Base-by-base conservation (phyloP, 2,113 vertebrate genomes). In the Tylochromis polylepis region DNA sequence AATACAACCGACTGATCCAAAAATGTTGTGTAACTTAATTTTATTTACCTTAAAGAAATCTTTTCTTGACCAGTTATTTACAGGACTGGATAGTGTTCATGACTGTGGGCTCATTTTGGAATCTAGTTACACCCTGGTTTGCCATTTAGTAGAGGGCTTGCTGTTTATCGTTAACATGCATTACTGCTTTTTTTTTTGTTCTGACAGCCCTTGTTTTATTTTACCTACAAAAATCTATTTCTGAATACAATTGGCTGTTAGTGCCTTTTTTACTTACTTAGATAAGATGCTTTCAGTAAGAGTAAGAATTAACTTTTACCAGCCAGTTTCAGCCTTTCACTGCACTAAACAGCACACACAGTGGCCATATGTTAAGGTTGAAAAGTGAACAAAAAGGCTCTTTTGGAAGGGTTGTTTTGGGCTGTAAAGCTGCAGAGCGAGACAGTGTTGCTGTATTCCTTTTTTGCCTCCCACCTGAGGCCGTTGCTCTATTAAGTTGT, bases 401-500 rank as follows among this genome's bases (percentile, higher is more conserved):
- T 83, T 85, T 86, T 55, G 24, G 41, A 84, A 82, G 87, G 83
- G 31, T 78, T 84, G 86, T 60, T 78, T 70, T 36, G 31, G 82
- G 78, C 85, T 89, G 77, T 75, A 79, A 41, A 62, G 84, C 94
- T 84, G 72, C 92, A 90, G 91, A 91, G 85, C 57, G 11, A 85
- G 83, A 86, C 85, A 55, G 36, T 88, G 79, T 70, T 87, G 53
- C 65, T 51, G 57, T 85, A 82, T 92, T 79, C 87, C 46, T 87
- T 27, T 38, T 79, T 79, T 79, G 22, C 60, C 51, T 93, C 87
- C 89, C 84, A 78, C 85, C 84, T 85, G 67, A 80, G 31, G 29
- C 55, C 81, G 79, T 82, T 79, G 81, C 84, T 81, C 70, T 87
- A 78, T 85, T 83, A 72, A 88, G 79, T 70, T 59, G 58, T 53